These are phyloP conservation scores for Elmis aenea DNA, from an alignment of 2,888 invertebrate species.

Conservation along the genomic window DNA sequence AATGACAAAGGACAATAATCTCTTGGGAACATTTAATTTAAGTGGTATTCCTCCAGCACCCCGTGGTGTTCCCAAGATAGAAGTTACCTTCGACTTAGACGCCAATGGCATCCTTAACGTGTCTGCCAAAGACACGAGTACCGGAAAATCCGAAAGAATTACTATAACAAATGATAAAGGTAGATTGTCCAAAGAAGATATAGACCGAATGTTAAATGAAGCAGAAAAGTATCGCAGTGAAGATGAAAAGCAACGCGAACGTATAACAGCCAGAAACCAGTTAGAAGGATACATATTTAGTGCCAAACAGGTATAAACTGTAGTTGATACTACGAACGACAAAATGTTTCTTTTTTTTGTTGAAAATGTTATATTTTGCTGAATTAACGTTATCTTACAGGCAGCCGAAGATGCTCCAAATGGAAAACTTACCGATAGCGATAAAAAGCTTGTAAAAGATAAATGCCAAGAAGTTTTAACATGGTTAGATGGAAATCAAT, in stretches of 20 bases:
- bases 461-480: slow-evolving; percentile 66
- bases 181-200: slow-evolving; percentile 77
- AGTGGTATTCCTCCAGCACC: slow-evolving; percentile 83
- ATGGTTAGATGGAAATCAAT: slow-evolving; percentile 76
- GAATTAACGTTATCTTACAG: slow-evolving; percentile 48
- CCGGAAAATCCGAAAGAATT: slow-evolving; percentile 74
- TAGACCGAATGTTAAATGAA: slow-evolving; percentile 77
- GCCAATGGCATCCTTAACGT: slow-evolving; percentile 86
- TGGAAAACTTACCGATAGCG: slow-evolving; percentile 64
- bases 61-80: slow-evolving; percentile 71
- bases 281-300: slow-evolving; percentile 72
- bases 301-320: slow-evolving; percentile 53
- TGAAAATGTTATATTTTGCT: too few species aligned
- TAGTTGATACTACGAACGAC: too few species aligned
- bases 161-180: slow-evolving; percentile 86
- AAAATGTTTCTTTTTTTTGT: too few species aligned
- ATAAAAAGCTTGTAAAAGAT: slow-evolving; percentile 62
- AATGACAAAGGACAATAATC: slow-evolving; percentile 88
- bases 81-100: slow-evolving; percentile 81
- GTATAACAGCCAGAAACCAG: slow-evolving; percentile 67
- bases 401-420: slow-evolving; percentile 60
- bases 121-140: slow-evolving; percentile 71
- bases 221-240: slow-evolving; percentile 75
- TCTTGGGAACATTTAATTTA: slow-evolving; percentile 75
- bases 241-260: slow-evolving; percentile 65